phyloP scores from a whole-genome alignment of 2,888 invertebrate genomes.

The Poecilus cupreus region DNA sequence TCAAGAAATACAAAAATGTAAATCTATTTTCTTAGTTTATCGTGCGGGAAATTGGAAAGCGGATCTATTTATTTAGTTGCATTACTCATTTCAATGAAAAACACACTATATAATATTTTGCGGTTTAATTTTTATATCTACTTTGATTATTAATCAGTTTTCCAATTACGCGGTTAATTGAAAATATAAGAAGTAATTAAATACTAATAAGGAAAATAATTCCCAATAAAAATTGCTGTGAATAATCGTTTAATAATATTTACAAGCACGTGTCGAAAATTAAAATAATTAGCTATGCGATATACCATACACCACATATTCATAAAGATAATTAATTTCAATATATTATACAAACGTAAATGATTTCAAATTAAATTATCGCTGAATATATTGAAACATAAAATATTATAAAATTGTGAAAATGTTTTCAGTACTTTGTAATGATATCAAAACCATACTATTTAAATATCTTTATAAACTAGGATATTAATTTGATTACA shows the following conservation, averaged over 20 bases:
- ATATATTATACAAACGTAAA: constrained; percentile 29
- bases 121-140: background rate
- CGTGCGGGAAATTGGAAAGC: too few species aligned
- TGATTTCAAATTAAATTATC: constrained; percentile 26
- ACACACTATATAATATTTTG: too few species aligned
- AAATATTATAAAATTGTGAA: constrained; percentile 1
- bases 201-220: background rate
- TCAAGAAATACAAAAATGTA: too few species aligned
- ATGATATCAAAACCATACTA: background rate
- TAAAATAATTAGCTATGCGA: constrained; percentile 22
- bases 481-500: background rate
- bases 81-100: too few species aligned
- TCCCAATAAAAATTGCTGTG: background rate
- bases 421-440: constrained; percentile 2
- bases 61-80: too few species aligned
- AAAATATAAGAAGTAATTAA: background rate
- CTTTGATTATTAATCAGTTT: background rate
- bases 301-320: background rate
- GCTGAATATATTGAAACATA: background rate
- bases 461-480: background rate
- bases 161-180: background rate
- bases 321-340: constrained; percentile 30
- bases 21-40: too few species aligned
- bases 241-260: constrained; percentile 18
- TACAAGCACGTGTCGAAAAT: constrained; percentile 27